Evolutionary conservation across 2,113 vertebrate genomes (phyloP).

Genomic region (Madoqua kirkii): DNA sequence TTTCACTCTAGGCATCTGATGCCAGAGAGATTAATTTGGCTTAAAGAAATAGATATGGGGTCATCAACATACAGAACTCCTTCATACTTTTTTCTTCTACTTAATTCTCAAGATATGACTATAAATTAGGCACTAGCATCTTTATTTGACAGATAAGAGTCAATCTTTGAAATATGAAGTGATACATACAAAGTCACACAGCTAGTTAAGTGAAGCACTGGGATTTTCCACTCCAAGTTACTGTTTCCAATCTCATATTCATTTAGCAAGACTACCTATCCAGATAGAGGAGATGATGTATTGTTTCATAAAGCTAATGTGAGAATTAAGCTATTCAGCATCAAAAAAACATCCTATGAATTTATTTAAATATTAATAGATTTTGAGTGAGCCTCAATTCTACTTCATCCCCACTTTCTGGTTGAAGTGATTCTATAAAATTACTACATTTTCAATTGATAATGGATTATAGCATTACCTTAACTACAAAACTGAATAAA

Average conservation of each 20-base stretch:
- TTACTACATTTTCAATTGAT: not conserved
- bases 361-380: not conserved
- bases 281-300: not conserved
- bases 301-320: not conserved
- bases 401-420: not conserved
- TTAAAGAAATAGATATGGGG: not conserved
- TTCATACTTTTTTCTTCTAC: not conserved
- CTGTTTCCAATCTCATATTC: not conserved
- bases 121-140: not conserved
- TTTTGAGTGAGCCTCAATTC: not conserved
- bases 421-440: not conserved
- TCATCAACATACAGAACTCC: not conserved
- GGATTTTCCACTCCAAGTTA: not conserved
- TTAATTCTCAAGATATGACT: not conserved
- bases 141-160: not conserved
- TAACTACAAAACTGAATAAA: not conserved
- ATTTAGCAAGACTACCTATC: not conserved
- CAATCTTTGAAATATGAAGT: not conserved
- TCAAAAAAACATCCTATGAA: not conserved
- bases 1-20: not conserved
- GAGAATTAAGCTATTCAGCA: not conserved
- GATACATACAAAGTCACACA: not conserved
- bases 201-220: not conserved
- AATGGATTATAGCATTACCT: not conserved
- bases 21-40: not conserved